Evolutionary conservation across 1,140 invertebrate genomes (phyloP).

Genomic region (Tetramorium parvispinum): DNA sequence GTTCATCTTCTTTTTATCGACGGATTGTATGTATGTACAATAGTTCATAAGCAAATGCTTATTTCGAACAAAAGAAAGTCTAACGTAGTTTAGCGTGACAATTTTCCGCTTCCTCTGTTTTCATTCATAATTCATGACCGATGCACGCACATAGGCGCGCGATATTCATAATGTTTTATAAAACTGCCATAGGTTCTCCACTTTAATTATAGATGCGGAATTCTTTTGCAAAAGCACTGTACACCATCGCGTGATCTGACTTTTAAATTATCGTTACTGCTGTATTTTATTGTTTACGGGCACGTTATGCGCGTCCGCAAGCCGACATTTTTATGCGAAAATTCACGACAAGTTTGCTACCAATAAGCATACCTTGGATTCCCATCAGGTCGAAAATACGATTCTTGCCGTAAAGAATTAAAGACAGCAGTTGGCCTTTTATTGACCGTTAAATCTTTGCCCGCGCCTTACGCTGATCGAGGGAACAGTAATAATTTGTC

Average conservation of each 20-base stretch:
- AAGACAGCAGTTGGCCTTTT: conserved; percentile 56
- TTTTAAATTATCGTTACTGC: conserved; percentile 20
- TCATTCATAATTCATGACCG: conserved; percentile 1
- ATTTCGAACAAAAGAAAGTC: neutral
- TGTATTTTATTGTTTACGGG: conserved; percentile 32
- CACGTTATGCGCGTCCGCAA: neutral
- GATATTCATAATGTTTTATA: neutral
- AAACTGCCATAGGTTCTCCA: neutral
- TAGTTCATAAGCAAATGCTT: neutral
- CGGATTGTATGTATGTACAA: neutral
- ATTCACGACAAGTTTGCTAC: conserved; percentile 5
- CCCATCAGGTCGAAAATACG: conserved; percentile 6
- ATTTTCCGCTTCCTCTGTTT: neutral
- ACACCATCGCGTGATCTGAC: neutral
- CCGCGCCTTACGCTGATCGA: neutral
- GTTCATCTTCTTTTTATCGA: neutral
- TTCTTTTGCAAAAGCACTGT: neutral
- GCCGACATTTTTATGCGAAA: conserved; percentile 27
- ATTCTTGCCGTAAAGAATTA: conserved; percentile 33
- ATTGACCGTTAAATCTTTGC: conserved; percentile 54
- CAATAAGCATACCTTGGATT: conserved; percentile 37
- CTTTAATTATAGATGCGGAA: neutral
- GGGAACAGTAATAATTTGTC: conserved; percentile 56
- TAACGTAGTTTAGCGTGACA: neutral
- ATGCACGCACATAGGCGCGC: neutral